Base-by-base conservation (phyloP, 2,113 vertebrate genomes). In the Thalassarche chlororhynchos region DNA sequence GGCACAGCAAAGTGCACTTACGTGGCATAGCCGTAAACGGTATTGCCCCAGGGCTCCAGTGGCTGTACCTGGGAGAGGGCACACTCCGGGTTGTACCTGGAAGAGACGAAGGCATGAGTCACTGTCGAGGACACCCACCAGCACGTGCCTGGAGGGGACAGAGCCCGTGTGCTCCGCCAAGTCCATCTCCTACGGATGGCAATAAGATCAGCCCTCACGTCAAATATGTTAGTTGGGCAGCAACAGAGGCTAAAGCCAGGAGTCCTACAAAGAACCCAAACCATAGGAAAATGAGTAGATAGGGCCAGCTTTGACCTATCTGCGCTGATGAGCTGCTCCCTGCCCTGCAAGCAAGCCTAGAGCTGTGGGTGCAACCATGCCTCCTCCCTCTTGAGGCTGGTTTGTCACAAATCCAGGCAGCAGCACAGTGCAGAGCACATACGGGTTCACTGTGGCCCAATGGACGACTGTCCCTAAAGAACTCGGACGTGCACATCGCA, bases 21-120 rank as follows among this genome's bases (percentile, higher is more conserved):
- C 99, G 99, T 99, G 90, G 98, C 99, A 23, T 99, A 99, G 96
- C 99, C 99, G 31, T 99, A 99, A 32, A 99, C 98, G 0, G 98
- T 99, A 83, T 99, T 99, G 55, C 99, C 99, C 86, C 97, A 97
- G 34, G 99, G 99, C 95, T 96, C 97, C 93, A 98, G 94, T 0
- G 99, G 98, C 97, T 92, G 98, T 47, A 99, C 98, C 66, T 95
- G 97, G 40, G 99, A 99, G 42, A 98, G 90, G 52, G 97, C 94
- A 90, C 98, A 97, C 36, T 97, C 89, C 5, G 98, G 98, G 85
- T 99, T 99, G 95, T 99, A 99, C 99, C 99, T 99, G 55, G n/a
- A 95, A 81, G 82, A 94, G 40, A 74, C 1, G 5, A 84, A 74
- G 60, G 23, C 9, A 60, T 1, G 4, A 69, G 42, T 85, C 78